Evolutionary conservation across 2,797 vertebrate species (phyloP).

Genomic region (Eulemur coronatus): DNA sequence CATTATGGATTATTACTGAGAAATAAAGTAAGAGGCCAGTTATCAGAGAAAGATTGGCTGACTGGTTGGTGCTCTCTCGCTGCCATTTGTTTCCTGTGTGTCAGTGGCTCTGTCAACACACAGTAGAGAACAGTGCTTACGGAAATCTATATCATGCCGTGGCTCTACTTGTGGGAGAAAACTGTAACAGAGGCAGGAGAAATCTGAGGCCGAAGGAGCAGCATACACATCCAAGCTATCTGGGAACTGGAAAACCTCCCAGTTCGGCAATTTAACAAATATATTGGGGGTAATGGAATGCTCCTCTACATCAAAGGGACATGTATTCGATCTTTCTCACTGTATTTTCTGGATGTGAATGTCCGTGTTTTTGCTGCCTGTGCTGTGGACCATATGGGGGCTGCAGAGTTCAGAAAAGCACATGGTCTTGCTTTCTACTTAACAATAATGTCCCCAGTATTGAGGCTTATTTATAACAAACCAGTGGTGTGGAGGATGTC

Average conservation of each 20-base stretch:
- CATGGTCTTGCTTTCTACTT: not conserved
- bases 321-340: not conserved
- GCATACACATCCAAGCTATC: not conserved
- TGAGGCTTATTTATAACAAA: not conserved
- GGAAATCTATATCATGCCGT: not conserved
- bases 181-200: not conserved
- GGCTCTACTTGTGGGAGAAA: not conserved
- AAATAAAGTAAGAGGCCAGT: constrained; percentile 18
- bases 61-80: not conserved
- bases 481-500: not conserved
- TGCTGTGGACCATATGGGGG: not conserved
- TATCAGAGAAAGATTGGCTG: not conserved
- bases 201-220: constrained; percentile 36
- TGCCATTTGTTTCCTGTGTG: not conserved
- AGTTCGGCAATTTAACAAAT: constrained; percentile 39
- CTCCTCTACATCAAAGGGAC: constrained; percentile 21
- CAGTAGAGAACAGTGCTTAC: not conserved
- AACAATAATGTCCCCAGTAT: not conserved
- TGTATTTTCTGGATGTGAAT: not conserved
- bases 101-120: not conserved
- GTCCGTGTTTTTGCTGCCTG: not conserved
- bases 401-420: constrained; percentile 31
- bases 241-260: constrained; percentile 42
- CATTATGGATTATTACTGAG: not conserved
- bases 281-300: constrained; percentile 47